These are phyloP conservation scores for Paradoxurus hermaphroditus DNA, from an alignment of 2,113 vertebrate species.

Conservation along the genomic window DNA sequence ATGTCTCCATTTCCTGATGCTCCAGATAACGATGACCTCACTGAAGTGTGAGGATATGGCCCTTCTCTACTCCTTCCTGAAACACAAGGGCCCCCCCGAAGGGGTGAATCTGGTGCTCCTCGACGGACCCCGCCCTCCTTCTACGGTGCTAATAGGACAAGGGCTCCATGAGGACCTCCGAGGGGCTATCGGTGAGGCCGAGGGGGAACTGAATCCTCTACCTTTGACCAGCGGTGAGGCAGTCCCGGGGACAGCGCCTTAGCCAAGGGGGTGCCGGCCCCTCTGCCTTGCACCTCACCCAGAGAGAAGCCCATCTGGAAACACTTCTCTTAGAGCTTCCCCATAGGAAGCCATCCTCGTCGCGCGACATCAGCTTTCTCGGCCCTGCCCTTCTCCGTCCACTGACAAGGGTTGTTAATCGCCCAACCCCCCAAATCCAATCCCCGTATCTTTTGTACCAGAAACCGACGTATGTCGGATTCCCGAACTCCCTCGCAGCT, in stretches of 20 bases:
- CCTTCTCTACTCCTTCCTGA: background rate
- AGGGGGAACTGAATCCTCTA: background rate
- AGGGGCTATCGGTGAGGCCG: too few relatives aligned
- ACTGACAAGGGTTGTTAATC: background rate
- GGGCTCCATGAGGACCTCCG: background rate
- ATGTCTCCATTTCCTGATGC: background rate
- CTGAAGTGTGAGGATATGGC: background rate
- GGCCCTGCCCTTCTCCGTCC: background rate
- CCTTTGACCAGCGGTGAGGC: background rate
- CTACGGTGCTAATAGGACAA: background rate
- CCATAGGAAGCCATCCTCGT: background rate
- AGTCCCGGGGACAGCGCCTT: background rate
- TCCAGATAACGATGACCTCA: background rate
- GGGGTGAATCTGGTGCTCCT: background rate
- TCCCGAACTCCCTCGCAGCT: background rate
- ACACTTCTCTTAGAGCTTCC: background rate
- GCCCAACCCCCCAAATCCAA: background rate
- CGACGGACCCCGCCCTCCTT: background rate
- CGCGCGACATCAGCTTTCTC: accelerated
- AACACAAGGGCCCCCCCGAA: background rate
- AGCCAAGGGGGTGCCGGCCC: background rate
- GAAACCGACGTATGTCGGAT: background rate
- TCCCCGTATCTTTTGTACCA: background rate
- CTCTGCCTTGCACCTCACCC: background rate
- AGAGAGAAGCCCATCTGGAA: background rate